Percentiles rank a stretch among this genome's conserved stretches.
These are phyloP conservation scores for Lithobates pipiens DNA, from an alignment of 2,797 vertebrate genomes.

Conservation along the genomic window DNA sequence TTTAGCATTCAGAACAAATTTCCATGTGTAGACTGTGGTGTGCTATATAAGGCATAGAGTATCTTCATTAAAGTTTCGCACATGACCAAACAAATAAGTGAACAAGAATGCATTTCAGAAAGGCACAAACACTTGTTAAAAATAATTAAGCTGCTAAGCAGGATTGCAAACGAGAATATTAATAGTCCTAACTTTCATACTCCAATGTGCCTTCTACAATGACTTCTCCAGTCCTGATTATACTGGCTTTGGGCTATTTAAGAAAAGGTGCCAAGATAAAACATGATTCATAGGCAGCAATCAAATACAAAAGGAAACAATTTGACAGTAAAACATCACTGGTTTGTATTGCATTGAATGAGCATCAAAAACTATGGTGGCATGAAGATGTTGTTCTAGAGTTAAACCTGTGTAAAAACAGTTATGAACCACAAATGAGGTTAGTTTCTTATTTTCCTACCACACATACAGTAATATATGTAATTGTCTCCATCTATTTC, in stretches of 20 bases:
- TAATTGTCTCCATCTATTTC: no score
- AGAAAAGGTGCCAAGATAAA: background rate
- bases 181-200: constrained; percentile 11
- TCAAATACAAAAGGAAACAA: background rate
- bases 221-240: background rate
- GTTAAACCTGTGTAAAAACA: no score
- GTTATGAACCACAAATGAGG: no score
- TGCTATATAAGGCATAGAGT: constrained; percentile 30
- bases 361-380: no score
- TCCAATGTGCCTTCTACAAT: background rate
- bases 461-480: no score
- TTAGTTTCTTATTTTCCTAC: no score
- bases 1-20: constrained; percentile 39
- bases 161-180: constrained; percentile 2
- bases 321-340: no score
- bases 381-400: no score
- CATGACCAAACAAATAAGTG: constrained; percentile 59
- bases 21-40: constrained; percentile 36
- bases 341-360: no score
- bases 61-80: constrained; percentile 61
- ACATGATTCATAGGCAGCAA: background rate
- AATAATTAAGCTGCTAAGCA: constrained; percentile 43
- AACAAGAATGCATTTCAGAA: constrained; percentile 45
- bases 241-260: background rate
- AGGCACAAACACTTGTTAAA: constrained; percentile 53